These are phyloP conservation scores for Ophiothrix spiculata DNA, from an alignment of 35 echinoderm and acorn worm species.

Conservation along the genomic window DNA sequence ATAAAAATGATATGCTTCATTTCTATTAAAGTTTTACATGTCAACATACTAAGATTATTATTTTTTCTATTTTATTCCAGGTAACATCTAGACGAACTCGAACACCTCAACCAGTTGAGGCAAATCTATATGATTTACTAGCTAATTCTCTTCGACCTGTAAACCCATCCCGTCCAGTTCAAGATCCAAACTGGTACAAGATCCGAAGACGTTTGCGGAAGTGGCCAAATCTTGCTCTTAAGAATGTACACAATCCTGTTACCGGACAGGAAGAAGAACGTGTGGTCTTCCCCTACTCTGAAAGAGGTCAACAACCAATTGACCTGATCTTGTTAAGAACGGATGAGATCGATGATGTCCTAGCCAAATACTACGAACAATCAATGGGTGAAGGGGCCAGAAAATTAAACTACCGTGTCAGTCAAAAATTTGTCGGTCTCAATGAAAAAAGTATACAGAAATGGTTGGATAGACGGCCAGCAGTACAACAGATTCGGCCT, in stretches of 20 bases:
- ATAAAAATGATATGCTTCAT: no score
- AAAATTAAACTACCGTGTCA: not conserved
- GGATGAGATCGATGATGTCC: not conserved
- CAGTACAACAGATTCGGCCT: not conserved
- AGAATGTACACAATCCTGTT: not conserved
- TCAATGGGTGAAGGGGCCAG: not conserved
- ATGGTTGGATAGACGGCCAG: not conserved
- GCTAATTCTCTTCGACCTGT: no score
- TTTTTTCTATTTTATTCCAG: no score
- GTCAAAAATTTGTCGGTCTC: not conserved
- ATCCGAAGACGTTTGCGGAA: not conserved
- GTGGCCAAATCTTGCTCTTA: not conserved
- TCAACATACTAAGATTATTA: no score
- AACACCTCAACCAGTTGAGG: no score
- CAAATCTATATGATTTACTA: no score
- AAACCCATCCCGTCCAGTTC: no score
- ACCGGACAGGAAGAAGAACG: not conserved
- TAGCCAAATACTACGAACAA: not conserved
- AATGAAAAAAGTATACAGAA: not conserved
- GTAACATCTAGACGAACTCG: no score
- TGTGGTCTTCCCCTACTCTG: not conserved
- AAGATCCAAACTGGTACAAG: not conserved
- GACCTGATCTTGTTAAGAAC: not conserved
- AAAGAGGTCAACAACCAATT: not conserved
- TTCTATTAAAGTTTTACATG: no score